Evolutionary conservation across 2,888 invertebrate genomes (phyloP), one percentile per base, ranked within the genome.

Genomic region (Parasteatoda lunata): DNA sequence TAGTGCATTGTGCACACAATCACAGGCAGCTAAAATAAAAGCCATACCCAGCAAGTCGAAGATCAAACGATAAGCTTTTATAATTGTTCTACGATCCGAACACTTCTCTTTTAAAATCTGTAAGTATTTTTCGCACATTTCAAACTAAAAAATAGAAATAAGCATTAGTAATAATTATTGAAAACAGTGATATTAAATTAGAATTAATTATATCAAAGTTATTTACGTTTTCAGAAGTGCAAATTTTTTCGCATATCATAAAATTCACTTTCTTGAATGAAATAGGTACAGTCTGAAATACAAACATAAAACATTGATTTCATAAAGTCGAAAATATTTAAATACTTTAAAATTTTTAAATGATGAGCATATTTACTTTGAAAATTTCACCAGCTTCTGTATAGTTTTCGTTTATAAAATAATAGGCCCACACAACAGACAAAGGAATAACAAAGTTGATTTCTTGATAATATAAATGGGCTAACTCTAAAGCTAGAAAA

Each of bases 391-490:
- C 76, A 64, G 80, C 79, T 66, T 76, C 71, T 70, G 51, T 48
- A 71, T 45, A 80, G 11, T 76, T 15, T 71, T 52, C 80, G 51
- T 76, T 71, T 52, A 85, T 64, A 48, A 85, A 76, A 71, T 85
- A 52, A 75, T 51, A 65, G 13, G 76, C 76, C 85, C 85, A 85
- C 5, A 80, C 66, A 48, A 85, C 76, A 15, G 85, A 80, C 51
- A 76, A 75, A 70, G 80, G 85, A 5, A 71, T 68, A 80, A 76
- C 79, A 77, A 76, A 85, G 6, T 85, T 76, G 48, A 80, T 30
- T 7, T 78, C 51, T 15, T 75, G 30, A 49, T 73, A 59, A 52
- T 75, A 84, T 45, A 13, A 4, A n/a, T 84, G n/a, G n/a, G 84
- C 84, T 47, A 84, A 47, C 47, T 64, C 15, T 51, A 54, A 11